Conservation (phyloP, 2,888 invertebrate genomes). For the Tachina fera region DNA sequence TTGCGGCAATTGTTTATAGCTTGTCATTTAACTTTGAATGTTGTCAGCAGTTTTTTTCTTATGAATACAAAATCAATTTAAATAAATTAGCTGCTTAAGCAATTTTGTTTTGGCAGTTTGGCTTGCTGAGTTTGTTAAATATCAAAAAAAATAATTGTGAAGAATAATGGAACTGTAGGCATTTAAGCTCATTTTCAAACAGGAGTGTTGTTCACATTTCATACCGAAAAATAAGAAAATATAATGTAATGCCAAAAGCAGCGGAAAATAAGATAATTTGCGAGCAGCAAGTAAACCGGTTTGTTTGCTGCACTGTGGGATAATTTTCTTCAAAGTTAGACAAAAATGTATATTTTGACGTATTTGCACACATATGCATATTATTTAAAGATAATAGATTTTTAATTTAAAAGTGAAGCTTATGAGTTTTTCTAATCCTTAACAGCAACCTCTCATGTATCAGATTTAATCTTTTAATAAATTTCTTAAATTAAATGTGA, state of each 20-base stretch:
- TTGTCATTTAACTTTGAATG: constrained; percentile 33
- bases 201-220: no score
- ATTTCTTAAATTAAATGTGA: no score
- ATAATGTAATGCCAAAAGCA: no score
- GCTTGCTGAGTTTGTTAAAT: constrained; percentile 13
- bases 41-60: constrained; percentile 21
- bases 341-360: no score
- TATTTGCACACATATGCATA: no score
- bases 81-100: constrained; percentile 35
- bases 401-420: no score
- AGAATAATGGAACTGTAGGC: no score
- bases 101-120: constrained; percentile 10
- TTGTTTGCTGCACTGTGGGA: background rate
- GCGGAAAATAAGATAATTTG: background rate
- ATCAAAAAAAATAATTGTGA: background rate
- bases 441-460: no score
- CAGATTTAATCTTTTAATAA: no score
- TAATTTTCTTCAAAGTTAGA: background rate
- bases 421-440: no score
- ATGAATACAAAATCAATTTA: constrained; percentile 29
- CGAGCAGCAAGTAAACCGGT: constrained; percentile 23
- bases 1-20: constrained; percentile 8
- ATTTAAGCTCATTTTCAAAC: background rate
- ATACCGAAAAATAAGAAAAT: no score
- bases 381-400: no score